These are phyloP conservation scores for Cheilinus undulatus DNA, from an alignment of 2,113 vertebrate species.

Conservation along the genomic window DNA sequence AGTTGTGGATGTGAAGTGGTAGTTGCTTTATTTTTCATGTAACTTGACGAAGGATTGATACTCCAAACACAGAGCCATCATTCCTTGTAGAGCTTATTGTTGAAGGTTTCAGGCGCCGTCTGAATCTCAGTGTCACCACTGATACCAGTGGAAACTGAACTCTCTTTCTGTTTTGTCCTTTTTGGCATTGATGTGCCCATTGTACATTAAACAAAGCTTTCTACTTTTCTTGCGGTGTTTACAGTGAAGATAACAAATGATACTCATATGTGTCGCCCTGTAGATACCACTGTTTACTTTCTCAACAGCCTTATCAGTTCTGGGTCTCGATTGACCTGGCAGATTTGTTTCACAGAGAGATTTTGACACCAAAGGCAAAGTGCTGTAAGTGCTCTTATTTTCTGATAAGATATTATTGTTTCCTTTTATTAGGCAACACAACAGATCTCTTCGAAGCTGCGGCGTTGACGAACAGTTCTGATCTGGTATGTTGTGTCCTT, in stretches of 20 bases:
- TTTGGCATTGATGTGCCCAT: conserved; percentile 1
- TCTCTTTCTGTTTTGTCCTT: background rate
- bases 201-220: conserved; percentile 14
- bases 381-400: conserved; percentile 12
- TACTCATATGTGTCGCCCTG: conserved; percentile 18
- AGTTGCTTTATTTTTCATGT: background rate
- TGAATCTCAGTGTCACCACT: background rate
- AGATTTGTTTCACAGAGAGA: background rate
- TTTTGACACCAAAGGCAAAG: conserved; percentile 9
- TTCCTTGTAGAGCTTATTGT: background rate
- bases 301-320: conserved; percentile 35
- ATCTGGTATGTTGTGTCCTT: conserved; percentile 80
- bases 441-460: conserved; percentile 74
- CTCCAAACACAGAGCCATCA: background rate
- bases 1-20: background rate
- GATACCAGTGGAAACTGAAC: conserved; percentile 26
- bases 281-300: conserved; percentile 62
- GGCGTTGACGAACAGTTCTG: conserved; percentile 69
- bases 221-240: conserved; percentile 6
- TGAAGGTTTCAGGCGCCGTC: background rate
- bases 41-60: background rate
- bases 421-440: conserved; percentile 84
- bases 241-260: conserved; percentile 49
- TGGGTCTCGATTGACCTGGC: conserved; percentile 3
- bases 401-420: conserved; percentile 40